A percentile compares a stretch with the other conserved stretches of the same genome.
Conservation (phyloP, 2,113 vertebrate species). For the Carlito syrichta region DNA sequence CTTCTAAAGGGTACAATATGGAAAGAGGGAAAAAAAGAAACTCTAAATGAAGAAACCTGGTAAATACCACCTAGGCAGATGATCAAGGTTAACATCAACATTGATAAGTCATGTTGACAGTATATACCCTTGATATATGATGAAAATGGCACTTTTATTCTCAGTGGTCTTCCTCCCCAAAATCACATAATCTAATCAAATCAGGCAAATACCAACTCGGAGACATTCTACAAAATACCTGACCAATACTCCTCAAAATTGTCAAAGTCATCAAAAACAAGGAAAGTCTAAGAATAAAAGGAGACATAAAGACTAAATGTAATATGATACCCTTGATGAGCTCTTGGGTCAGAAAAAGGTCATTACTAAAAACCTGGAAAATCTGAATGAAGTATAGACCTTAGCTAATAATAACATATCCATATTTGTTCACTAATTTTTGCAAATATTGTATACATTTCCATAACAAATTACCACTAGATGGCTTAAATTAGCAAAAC, state of each 20-base stretch:
- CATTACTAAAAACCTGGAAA: not conserved
- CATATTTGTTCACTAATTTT: not conserved
- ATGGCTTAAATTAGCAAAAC: not conserved
- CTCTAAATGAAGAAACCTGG: not conserved
- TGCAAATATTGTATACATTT: not conserved
- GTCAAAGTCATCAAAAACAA: not conserved
- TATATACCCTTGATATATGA: not conserved
- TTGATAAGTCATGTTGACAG: not conserved
- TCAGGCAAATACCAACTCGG: not conserved
- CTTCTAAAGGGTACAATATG: not conserved
- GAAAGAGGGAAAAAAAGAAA: not conserved
- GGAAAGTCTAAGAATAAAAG: not conserved
- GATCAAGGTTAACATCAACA: not conserved
- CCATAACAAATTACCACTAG: not conserved
- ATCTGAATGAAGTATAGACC: not conserved
- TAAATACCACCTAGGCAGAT: not conserved
- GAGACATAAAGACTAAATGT: not conserved
- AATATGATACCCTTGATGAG: not conserved
- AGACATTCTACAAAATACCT: not conserved
- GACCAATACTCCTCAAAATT: not conserved
- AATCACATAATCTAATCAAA: not conserved
- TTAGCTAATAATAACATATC: not conserved
- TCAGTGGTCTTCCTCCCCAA: not conserved
- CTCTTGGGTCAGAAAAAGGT: not conserved
- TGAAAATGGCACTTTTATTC: not conserved